A percentile compares a stretch with the other conserved stretches of the same genome.
Conservation (phyloP, 1,140 invertebrate species). For the Drosophila novamexicana region DNA sequence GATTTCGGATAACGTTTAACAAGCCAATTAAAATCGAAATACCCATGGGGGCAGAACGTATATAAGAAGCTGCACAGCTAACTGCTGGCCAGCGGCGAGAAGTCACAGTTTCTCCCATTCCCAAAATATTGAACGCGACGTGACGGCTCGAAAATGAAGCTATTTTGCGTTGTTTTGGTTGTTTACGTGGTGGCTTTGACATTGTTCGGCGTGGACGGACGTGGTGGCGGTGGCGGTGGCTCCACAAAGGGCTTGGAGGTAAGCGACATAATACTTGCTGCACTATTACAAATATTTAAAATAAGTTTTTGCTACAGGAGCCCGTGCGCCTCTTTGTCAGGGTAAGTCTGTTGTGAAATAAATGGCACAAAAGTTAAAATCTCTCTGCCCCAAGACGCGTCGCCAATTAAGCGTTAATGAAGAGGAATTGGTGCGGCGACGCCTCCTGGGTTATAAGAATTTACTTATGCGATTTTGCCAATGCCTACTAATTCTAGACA, state of each 20-base stretch:
- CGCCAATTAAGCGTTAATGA: constrained; percentile 31
- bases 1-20: constrained; percentile 66
- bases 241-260: constrained; percentile 54
- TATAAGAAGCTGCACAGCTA: constrained; percentile 45
- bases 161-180: constrained; percentile 67
- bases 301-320: constrained; percentile 24
- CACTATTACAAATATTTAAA: constrained; percentile 16
- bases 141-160: constrained; percentile 68
- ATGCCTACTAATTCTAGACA: constrained; percentile 59
- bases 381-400: constrained; percentile 30
- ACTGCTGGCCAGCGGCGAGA: constrained; percentile 32
- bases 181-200: constrained; percentile 61
- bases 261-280: constrained; percentile 3
- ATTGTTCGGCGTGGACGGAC: constrained; percentile 55
- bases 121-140: constrained; percentile 45
- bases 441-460: constrained; percentile 25
- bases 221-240: constrained; percentile 49
- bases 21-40: constrained; percentile 62
- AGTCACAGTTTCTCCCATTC: constrained; percentile 9
- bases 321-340: constrained; percentile 19
- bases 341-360: constrained; percentile 44
- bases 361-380: constrained; percentile 12
- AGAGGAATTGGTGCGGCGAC: constrained; percentile 28
- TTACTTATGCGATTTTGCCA: constrained; percentile 49
- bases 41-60: constrained; percentile 26